Percentiles rank a stretch among this genome's conserved stretches.
Conservation (phyloP, 2,797 vertebrate species). For the Halcyon chelicuti region DNA sequence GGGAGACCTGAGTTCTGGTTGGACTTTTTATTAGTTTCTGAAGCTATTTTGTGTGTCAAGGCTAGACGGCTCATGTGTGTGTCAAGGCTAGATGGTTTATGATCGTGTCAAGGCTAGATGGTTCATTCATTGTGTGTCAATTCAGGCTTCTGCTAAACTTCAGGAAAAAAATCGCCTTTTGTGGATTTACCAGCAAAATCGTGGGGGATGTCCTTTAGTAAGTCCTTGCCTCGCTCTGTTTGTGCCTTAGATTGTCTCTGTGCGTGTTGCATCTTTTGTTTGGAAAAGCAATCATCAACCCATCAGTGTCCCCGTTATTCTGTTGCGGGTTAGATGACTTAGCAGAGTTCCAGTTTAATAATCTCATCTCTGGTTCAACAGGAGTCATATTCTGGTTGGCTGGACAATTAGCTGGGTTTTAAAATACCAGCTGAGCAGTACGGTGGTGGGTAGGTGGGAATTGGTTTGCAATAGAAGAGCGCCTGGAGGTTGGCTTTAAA, state of each 20-base stretch:
- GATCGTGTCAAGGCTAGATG: no score
- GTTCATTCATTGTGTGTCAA: neutral
- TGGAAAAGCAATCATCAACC: neutral
- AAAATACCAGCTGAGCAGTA: neutral
- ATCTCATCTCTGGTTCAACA: neutral
- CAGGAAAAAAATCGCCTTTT: neutral
- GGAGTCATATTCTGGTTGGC: neutral
- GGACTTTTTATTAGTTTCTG: neutral
- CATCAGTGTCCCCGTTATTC: fast-evolving
- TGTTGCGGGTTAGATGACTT: neutral
- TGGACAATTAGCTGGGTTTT: neutral
- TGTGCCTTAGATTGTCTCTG: neutral
- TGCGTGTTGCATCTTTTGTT: neutral
- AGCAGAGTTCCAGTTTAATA: neutral
- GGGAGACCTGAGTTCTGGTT: neutral
- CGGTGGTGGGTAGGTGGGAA: neutral
- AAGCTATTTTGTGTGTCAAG: neutral
- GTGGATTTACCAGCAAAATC: neutral
- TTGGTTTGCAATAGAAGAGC: neutral
- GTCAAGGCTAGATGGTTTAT: neutral
- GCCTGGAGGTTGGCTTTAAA: neutral
- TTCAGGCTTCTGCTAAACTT: neutral
- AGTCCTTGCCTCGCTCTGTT: neutral
- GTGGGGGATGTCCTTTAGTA: fast-evolving
- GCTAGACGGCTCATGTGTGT: neutral